A percentile compares a stretch with the other conserved stretches of the same genome.
These are phyloP conservation scores for Pseudocheirus occidentalis DNA, from an alignment of 2,797 vertebrate genomes.

Conservation along the genomic window DNA sequence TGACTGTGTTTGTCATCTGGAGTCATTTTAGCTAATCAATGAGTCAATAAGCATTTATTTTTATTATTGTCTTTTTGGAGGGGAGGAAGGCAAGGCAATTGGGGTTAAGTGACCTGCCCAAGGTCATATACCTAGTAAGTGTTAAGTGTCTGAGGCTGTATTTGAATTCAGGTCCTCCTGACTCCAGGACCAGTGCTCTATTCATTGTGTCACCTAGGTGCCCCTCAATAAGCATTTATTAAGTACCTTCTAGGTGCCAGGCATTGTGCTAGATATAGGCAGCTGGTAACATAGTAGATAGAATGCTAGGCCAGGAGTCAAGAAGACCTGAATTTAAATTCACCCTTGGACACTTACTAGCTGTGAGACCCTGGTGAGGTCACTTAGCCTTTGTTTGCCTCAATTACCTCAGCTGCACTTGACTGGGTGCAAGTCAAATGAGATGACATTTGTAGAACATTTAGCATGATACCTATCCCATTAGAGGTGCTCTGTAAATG, in stretches of 20 bases:
- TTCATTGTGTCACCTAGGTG: too few species aligned
- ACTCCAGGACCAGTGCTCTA: too few species aligned
- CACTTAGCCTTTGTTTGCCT: background rate
- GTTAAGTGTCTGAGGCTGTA: too few species aligned
- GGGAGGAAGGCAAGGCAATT: too few species aligned
- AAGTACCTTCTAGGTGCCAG: background rate
- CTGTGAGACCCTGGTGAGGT: background rate
- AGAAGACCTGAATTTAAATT: background rate
- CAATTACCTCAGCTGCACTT: background rate
- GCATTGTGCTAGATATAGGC: background rate
- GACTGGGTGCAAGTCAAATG: too few species aligned
- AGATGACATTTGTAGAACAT: background rate
- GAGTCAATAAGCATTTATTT: background rate
- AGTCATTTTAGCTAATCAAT: too few species aligned
- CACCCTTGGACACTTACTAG: background rate
- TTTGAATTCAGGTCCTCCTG: too few species aligned
- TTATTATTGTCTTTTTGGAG: too few species aligned
- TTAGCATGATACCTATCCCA: background rate
- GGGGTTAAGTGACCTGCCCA: too few species aligned
- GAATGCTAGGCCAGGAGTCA: background rate
- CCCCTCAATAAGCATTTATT: background rate
- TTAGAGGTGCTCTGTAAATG: background rate
- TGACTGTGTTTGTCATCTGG: too few species aligned
- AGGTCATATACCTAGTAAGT: too few species aligned
- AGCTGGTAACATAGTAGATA: background rate